phyloP scores from a whole-genome alignment of 1,140 invertebrate genomes.

The Neoseiulus cucumeris region DNA sequence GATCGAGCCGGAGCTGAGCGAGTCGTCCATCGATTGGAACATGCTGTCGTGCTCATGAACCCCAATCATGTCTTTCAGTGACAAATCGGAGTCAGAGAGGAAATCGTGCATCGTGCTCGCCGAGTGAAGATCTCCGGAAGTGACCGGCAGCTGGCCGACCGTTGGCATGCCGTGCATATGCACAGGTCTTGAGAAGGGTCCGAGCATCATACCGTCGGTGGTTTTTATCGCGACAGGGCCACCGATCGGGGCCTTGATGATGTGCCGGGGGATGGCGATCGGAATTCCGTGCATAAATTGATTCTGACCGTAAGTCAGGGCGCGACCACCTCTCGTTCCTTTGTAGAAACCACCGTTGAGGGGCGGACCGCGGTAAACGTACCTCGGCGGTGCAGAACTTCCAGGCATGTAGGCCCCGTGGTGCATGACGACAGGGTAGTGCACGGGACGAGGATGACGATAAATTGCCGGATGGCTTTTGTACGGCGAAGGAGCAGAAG shows the following conservation, averaged over 20 bases:
- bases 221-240: not conserved
- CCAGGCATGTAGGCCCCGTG: not conserved
- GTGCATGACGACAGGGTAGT: not conserved
- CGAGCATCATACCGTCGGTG: not conserved
- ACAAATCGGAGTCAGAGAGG: too few species aligned
- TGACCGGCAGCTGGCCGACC: not conserved
- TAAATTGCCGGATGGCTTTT: too few species aligned
- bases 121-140: not conserved
- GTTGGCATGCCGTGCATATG: conserved; percentile 2
- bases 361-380: not conserved
- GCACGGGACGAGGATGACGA: not conserved
- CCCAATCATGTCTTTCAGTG: too few species aligned
- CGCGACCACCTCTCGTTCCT: not conserved
- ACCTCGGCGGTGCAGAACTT: not conserved
- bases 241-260: not conserved
- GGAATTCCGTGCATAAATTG: not conserved
- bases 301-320: not conserved
- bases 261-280: not conserved
- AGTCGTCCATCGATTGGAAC: too few species aligned
- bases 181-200: not conserved
- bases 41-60: too few species aligned
- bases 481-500: too few species aligned
- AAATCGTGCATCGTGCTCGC: too few species aligned
- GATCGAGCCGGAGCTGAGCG: too few species aligned
- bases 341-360: not conserved